Evolutionary conservation across 2,797 vertebrate species (phyloP), one percentile per base, ranked within the genome.

Genomic region (Sebastes miniatus): DNA sequence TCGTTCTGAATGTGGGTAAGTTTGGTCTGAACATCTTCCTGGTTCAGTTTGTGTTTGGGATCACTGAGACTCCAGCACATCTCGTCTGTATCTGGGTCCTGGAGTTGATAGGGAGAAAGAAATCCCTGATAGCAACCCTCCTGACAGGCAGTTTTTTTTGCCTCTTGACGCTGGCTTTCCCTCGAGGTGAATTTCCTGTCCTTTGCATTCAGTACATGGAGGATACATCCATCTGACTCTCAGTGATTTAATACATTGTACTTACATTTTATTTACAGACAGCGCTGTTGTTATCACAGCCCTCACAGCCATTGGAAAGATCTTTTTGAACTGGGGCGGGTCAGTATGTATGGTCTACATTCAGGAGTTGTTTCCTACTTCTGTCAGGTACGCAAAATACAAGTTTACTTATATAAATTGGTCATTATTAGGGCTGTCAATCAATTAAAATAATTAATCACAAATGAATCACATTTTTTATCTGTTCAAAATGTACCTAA

Each of bases 21-120:
- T 97, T 97, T 9, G 97, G 97, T 13, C 82, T 96, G 87, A 77
- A 96, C 91, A 96, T 97, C 91, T 97, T 97, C 88, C 89, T 98
- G 91, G 97, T 95, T 0, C 96, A 97, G 85, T 87, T 97, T 0
- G 83, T 97, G 0, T 98, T 98, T 2, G 96, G 96, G 61, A 76
- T 92, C 1, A 90, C 95, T 4, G 96, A 97, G 84, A 84, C 95
- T 2, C 96, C 95, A 0, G 93, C 93, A 4, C 95, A 96, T 9
- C 11, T 91, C 27, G 63, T 87, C 36, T 95, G 94, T 78, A 91
- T 96, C 84, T 95, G 94, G 90, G 1, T 58, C 4, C 83, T 97
- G 87, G 94, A 97, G 80, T 62, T 83, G 52, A 65, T 95, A 0
- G 97, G 97, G 57, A 94, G 96, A 39, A 97, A 84, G 75, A 94